Conservation (phyloP, 1,140 invertebrate genomes). For the Drosophila willistoni region DNA sequence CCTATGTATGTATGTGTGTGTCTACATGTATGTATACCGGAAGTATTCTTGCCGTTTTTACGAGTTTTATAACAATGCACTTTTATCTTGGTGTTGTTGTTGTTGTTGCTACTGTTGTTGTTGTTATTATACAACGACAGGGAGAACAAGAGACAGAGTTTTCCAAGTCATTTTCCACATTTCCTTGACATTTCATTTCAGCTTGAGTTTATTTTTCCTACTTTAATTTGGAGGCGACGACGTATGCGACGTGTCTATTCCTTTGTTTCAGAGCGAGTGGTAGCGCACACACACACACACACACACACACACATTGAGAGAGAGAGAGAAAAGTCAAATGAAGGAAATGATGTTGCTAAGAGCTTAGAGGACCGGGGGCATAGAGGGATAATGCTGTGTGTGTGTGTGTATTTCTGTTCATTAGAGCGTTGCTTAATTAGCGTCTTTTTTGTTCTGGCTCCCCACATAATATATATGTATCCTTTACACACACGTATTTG, state of each 20-base stretch:
- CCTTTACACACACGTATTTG: conserved; percentile 22
- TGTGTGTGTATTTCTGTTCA: conserved; percentile 55
- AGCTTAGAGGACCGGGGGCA: not conserved
- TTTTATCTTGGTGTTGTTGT: conserved; percentile 4
- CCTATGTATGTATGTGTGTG: not conserved
- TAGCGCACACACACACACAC: not conserved
- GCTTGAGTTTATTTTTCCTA: conserved; percentile 22
- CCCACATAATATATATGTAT: conserved; percentile 18
- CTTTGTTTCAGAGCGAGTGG: conserved; percentile 1
- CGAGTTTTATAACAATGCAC: conserved; percentile 7
- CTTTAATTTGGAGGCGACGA: conserved; percentile 15
- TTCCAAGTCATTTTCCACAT: conserved; percentile 79
- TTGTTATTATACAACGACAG: conserved; percentile 19
- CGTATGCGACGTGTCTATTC: conserved; percentile 21
- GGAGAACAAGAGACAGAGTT: conserved; percentile 32
- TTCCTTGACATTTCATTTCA: conserved; percentile 79
- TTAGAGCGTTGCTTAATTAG: conserved; percentile 78
- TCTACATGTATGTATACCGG: not conserved
- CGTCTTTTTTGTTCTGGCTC: conserved; percentile 23
- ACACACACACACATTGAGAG: too few relatives aligned
- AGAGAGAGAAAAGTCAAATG: not conserved
- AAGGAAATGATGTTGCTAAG: not conserved
- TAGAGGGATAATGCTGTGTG: not conserved
- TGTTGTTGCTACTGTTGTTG: conserved; percentile 29
- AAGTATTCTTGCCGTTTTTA: conserved; percentile 8